These are phyloP conservation scores for Saccostrea echinata DNA, from an alignment of 1,140 invertebrate species.

Conservation along the genomic window DNA sequence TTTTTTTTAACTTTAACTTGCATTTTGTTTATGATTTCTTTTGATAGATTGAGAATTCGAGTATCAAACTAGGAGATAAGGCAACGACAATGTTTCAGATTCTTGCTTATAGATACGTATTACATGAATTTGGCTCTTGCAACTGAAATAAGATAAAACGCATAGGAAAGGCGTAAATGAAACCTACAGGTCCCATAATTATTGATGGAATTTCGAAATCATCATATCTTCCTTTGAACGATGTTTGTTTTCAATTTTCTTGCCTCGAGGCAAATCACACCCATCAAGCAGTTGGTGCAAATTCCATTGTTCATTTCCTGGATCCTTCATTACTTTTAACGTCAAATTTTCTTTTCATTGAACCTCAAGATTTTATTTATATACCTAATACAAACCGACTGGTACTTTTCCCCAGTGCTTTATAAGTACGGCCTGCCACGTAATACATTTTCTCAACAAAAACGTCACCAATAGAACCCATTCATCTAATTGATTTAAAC, in stretches of 20 bases:
- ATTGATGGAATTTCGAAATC: too few relatives aligned
- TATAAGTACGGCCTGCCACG: not conserved
- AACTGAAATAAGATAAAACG: too few relatives aligned
- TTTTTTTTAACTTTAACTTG: not conserved
- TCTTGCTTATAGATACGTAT: too few relatives aligned
- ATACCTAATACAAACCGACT: not conserved
- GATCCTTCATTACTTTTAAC: not conserved
- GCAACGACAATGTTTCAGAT: too few relatives aligned
- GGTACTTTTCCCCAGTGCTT: not conserved
- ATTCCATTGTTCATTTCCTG: not conserved
- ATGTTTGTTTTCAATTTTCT: too few relatives aligned
- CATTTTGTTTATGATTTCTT: not conserved
- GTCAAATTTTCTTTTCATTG: not conserved
- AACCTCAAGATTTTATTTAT: not conserved
- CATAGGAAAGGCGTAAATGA: too few relatives aligned
- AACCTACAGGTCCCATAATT: too few relatives aligned
- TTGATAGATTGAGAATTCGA: too few relatives aligned
- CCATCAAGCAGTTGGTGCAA: not conserved
- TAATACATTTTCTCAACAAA: not conserved
- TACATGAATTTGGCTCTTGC: too few relatives aligned
- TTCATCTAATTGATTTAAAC: constrained; percentile 18
- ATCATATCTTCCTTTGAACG: too few relatives aligned
- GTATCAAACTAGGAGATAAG: too few relatives aligned
- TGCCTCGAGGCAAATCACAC: too few relatives aligned
- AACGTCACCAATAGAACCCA: not conserved